Evolutionary conservation across 2,888 invertebrate species (phyloP).

Genomic region (Helicoverpa assulta): DNA sequence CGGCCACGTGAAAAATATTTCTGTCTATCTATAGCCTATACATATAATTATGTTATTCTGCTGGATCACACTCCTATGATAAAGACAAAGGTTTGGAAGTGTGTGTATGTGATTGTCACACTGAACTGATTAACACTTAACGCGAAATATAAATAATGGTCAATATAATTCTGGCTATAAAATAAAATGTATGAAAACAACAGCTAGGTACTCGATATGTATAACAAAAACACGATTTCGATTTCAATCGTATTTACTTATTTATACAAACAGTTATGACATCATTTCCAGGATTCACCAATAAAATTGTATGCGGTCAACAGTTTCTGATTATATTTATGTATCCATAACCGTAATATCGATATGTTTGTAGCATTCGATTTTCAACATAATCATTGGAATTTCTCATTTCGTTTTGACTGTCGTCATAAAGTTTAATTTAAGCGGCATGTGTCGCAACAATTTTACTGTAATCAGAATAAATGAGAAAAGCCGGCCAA

Average conservation of each 20-base stretch:
- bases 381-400: background rate
- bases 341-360: conserved; percentile 1
- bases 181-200: no score
- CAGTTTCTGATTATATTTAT: background rate
- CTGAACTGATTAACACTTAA: no score
- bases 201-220: no score
- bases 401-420: background rate
- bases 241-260: background rate
- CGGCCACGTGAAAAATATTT: no score
- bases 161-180: no score
- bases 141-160: no score
- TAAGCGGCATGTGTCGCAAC: background rate
- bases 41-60: no score
- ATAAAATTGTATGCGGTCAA: conserved; percentile 2
- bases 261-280: background rate
- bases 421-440: background rate
- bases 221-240: background rate
- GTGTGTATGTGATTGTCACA: no score
- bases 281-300: background rate
- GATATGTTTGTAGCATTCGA: background rate
- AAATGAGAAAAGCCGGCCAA: background rate
- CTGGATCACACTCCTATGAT: no score
- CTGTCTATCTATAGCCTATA: no score
- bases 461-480: background rate
- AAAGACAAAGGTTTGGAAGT: no score